These are phyloP conservation scores for Lacerta bilineata DNA, from an alignment of 2,797 vertebrate species.

Conservation along the genomic window DNA sequence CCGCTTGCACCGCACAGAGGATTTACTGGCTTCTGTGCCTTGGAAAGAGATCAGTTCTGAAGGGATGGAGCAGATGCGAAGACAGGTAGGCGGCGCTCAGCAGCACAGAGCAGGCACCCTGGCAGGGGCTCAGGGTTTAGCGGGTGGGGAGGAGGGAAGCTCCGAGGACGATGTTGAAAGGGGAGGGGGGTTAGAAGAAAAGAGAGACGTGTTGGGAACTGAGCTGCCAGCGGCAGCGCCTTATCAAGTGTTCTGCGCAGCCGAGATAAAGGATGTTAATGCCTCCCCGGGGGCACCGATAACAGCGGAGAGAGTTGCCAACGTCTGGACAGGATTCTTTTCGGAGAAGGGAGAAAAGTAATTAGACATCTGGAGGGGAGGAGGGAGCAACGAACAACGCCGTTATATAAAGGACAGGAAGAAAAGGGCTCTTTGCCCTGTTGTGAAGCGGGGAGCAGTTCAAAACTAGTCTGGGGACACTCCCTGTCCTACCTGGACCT, in stretches of 20 bases:
- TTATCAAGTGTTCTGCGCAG: slow-evolving; percentile 31
- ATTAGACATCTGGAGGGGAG: not conserved
- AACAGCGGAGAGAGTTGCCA: not conserved
- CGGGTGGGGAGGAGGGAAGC: not conserved
- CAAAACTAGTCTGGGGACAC: not conserved
- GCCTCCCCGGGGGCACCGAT: slow-evolving; percentile 13
- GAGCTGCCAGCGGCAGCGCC: not conserved
- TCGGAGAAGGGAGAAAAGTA: not conserved
- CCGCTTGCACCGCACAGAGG: not conserved
- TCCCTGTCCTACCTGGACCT: not conserved
- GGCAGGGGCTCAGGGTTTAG: no score
- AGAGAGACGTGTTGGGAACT: not conserved
- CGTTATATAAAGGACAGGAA: not conserved
- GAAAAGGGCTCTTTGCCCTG: not conserved
- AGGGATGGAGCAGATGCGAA: not conserved
- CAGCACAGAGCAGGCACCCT: not conserved
- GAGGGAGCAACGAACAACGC: not conserved
- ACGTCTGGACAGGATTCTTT: not conserved
- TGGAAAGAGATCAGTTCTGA: not conserved
- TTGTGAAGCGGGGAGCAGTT: not conserved
- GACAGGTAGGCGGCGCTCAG: not conserved
- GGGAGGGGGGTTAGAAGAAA: not conserved
- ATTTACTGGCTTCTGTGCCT: not conserved
- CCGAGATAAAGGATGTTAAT: slow-evolving; percentile 38
- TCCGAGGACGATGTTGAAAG: not conserved